A percentile compares a stretch with the other conserved stretches of the same genome.
phyloP scores from a whole-genome alignment of 2,797 vertebrate species.

The Tapera naevia region DNA sequence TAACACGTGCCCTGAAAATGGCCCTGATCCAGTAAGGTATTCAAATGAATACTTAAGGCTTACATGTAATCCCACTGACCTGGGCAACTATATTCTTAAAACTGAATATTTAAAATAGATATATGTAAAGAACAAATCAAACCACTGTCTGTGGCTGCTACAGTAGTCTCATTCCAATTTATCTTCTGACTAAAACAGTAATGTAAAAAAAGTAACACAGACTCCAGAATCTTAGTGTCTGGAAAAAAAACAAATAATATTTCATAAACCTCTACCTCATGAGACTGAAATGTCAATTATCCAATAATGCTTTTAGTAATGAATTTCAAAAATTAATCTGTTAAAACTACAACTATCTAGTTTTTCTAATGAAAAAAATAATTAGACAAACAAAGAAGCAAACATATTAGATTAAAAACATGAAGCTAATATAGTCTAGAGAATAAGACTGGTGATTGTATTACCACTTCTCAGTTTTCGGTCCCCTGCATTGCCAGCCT shows the following conservation, averaged over 20 bases:
- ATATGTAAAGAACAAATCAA: neutral
- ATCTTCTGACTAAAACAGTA: neutral
- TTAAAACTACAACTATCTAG: slow-evolving; percentile 2
- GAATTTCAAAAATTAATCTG: neutral
- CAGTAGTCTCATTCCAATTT: neutral
- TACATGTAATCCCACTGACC: neutral
- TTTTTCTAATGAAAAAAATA: slow-evolving; percentile 19
- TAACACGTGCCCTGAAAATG: neutral
- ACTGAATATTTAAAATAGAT: neutral
- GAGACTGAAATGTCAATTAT: slow-evolving; percentile 16
- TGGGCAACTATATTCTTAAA: neutral
- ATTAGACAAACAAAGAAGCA: slow-evolving; percentile 23
- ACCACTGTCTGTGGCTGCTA: neutral
- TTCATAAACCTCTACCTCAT: neutral
- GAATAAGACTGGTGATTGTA: neutral
- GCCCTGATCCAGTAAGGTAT: neutral
- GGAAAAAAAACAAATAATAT: neutral
- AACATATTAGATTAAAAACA: slow-evolving; percentile 15
- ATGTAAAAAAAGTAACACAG: neutral
- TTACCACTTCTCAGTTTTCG: neutral
- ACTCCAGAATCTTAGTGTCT: neutral
- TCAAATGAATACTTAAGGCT: neutral
- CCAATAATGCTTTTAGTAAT: neutral
- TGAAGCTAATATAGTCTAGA: neutral
- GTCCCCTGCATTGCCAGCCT: neutral